These are phyloP conservation scores for Aphelenchoides avenae DNA, from an alignment of 1,140 invertebrate species.

Conservation along the genomic window DNA sequence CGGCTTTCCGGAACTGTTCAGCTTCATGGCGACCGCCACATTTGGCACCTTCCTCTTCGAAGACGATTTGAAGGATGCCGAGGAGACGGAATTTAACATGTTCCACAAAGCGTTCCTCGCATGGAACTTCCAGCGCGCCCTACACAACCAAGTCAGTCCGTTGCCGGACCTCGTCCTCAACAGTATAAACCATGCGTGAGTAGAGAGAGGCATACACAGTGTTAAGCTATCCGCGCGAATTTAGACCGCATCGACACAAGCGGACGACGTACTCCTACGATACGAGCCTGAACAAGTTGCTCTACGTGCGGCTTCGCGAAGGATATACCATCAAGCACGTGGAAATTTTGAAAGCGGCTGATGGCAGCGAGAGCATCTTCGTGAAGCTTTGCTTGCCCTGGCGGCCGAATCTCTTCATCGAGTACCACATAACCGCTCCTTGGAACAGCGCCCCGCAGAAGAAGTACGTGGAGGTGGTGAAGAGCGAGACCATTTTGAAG, in stretches of 20 bases:
- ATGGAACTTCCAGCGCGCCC: constrained; percentile 70
- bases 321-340: constrained; percentile 66
- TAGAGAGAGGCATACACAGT: constrained; percentile 25
- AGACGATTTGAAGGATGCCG: constrained; percentile 52
- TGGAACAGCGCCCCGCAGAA: constrained; percentile 25
- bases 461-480: too few species aligned
- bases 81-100: constrained; percentile 63
- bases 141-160: constrained; percentile 6
- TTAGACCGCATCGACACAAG: constrained; percentile 8
- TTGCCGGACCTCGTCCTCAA: constrained; percentile 7
- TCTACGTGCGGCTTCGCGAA: constrained; percentile 74
- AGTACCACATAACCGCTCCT: constrained; percentile 31
- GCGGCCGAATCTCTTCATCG: constrained; percentile 24
- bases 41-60: constrained; percentile 69
- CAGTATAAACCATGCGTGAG: background rate
- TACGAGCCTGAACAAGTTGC: constrained; percentile 66
- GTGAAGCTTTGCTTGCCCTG: constrained; percentile 19
- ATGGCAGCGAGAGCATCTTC: constrained; percentile 21
- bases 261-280: constrained; percentile 28
- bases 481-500: too few species aligned
- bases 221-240: constrained; percentile 16
- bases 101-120: constrained; percentile 72
- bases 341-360: constrained; percentile 14
- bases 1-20: constrained; percentile 71
- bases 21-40: constrained; percentile 74